Evolutionary conservation across 2,113 vertebrate genomes (phyloP).

Genomic region (Sinocyclocheilus maitianheensis): DNA sequence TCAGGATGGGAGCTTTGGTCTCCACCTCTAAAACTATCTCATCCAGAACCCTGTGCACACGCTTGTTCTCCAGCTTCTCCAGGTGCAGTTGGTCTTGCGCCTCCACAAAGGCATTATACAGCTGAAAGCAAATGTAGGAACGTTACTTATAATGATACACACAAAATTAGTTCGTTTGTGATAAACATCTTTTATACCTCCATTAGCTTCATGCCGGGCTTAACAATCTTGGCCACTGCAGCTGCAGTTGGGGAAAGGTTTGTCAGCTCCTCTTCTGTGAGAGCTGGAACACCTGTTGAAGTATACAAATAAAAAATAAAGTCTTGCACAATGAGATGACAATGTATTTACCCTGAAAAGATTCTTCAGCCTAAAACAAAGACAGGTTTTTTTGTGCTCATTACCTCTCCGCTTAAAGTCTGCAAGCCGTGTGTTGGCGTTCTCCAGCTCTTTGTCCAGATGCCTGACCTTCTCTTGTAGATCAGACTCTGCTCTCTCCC

Average conservation of each 20-base stretch:
- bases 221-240: slow-evolving; percentile 92
- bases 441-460: slow-evolving; percentile 92
- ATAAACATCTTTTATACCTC: slow-evolving; percentile 72
- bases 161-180: not conserved
- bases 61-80: slow-evolving; percentile 88
- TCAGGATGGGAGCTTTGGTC: slow-evolving; percentile 90
- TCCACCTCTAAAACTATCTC: slow-evolving; percentile 94
- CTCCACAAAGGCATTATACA: slow-evolving; percentile 94
- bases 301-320: not conserved
- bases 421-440: slow-evolving; percentile 81
- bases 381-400: not conserved
- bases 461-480: slow-evolving; percentile 84
- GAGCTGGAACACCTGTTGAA: slow-evolving; percentile 73
- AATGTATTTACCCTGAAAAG: not conserved
- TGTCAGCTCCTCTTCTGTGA: slow-evolving; percentile 91
- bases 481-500: slow-evolving; percentile 80
- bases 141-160: not conserved
- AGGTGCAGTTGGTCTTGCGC: slow-evolving; percentile 90
- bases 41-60: slow-evolving; percentile 88
- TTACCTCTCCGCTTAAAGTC: slow-evolving; percentile 90
- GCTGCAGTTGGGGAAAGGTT: slow-evolving; percentile 95
- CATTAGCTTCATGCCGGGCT: slow-evolving; percentile 96
- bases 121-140: slow-evolving; percentile 67
- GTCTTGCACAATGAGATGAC: not conserved
- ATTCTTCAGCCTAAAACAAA: not conserved